A percentile compares a stretch with the other conserved stretches of the same genome.
Conservation (phyloP, 2,797 vertebrate species). For the Lepus townsendii region DNA sequence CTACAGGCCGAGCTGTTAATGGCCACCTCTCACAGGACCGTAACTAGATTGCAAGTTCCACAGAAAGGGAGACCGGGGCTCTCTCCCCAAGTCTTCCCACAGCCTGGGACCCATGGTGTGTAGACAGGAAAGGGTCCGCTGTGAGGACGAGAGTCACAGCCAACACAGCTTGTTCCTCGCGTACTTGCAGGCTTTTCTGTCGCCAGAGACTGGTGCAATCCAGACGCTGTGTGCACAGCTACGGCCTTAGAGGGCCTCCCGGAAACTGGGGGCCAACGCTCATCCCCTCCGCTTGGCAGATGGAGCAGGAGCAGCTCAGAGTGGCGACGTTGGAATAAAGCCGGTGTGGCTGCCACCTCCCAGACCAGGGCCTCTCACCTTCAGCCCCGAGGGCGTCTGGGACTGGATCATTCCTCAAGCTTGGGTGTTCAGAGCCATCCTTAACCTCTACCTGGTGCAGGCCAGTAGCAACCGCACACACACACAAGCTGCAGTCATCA, state of each 20-base stretch:
- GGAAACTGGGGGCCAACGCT: neutral
- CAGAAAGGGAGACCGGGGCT: fast-evolving
- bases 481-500: no score
- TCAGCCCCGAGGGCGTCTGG: fast-evolving
- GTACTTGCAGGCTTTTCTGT: fast-evolving
- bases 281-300: fast-evolving
- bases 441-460: fast-evolving
- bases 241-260: fast-evolving
- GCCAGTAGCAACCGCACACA: no score
- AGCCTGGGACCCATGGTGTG: neutral
- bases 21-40: neutral
- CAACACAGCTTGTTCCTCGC: neutral
- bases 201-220: fast-evolving
- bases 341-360: fast-evolving
- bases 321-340: fast-evolving
- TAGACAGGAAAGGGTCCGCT: neutral
- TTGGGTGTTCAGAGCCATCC: neutral
- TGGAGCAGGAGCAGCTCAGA: neutral
- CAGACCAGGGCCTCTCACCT: fast-evolving
- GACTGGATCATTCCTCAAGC: neutral
- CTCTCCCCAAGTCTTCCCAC: fast-evolving
- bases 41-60: fast-evolving
- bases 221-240: fast-evolving
- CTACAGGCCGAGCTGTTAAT: neutral
- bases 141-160: neutral